Base-by-base conservation (phyloP, 2,797 vertebrate species). In the Pseudochaenichthys georgianus region DNA sequence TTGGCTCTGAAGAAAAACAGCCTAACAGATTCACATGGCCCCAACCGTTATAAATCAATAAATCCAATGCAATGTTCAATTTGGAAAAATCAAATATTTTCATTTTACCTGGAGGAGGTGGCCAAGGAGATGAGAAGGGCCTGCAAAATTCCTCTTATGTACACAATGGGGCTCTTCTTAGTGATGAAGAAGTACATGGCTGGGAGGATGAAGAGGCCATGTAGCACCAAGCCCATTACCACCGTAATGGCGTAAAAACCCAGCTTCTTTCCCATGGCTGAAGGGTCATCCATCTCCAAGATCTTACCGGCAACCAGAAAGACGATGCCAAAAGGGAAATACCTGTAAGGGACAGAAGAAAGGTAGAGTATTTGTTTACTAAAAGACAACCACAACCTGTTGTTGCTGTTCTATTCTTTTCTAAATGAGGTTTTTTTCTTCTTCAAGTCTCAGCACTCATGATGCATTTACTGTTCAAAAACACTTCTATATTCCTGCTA, bases 241-340 rank as follows among this genome's bases (percentile, higher is more conserved):
- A 99, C 98, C 0, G 98, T 99, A 62, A 98, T 95, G 54, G 97
- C 97, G 0, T 99, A 99, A 91, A 98, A 99, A 51, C 98, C 98
- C 77, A 99, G 91, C 86, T 99, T 99, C 93, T 98, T 99, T 42
- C 98, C 97, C 78, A 99, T 97, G 2, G 96, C 96, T 0, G 97
- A 96, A 8, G 97, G 98, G 86, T 99, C 97, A 0, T 98, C 97
- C 98, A 99, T 99, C 92, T 99, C 98, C 75, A 99, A 83, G 92
- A 99, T 99, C 92, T 99, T 99, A 19, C 98, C 98, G 0, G 98
- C 98, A 15, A 99, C 98, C 88, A 99, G 95, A 89, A 99, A 99
- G 63, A 99, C 98, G 9, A 99, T 99, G 45, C 98, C 98, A 2
- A 99, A 98, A 15, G 98, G 98, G 77, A 99, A 99, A 88, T 99